Base-by-base conservation (phyloP, 2,888 invertebrate genomes). In the Lysandra coridon region DNA sequence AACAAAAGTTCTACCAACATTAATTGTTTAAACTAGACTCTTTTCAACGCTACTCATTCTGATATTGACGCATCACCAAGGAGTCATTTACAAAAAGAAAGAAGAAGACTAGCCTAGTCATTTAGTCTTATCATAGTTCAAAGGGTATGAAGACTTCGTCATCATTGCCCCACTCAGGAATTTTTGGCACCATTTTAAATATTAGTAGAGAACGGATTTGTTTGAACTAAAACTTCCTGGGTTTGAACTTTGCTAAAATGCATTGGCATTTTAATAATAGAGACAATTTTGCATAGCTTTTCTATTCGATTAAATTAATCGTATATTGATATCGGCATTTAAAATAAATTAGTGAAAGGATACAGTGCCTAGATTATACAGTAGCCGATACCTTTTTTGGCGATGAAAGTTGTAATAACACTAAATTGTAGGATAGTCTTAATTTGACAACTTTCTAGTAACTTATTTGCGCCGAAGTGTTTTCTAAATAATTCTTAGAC, bases 401-500 rank as follows among this genome's bases (percentile, higher is more conserved):
- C 6, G 53, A 57, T 33, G 76, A 76, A 76, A 76, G 76, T 57
- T 57, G 23, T 76, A 76, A 76, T 76, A 76, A 57, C 76, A 57
- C 33, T 57, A 33, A 76, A 76, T 76, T 76, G 30, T 37, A 76
- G 49, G 23, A 74, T 40, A 37, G 69, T 69, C 69, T 69, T 69
- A 74, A 74, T 53, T 53, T 53, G 30, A 76, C 76, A 53, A 57
- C 53, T 76, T 76, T 76, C 76, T 57, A 14, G 23, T 69, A 37
- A 14, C 12, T 14, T 4, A 14, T 37, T 69, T 14, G 33, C 33
- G 14, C 33, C 14, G 10, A 30, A 69, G 14, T 37, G 17, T 69
- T 69, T 37, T 69, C 64, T 64, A 64, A 64, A 23, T 62, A 62
- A 1, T 62, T 2, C n/a, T 23, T 5, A 57, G 17, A 10, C 44